These are phyloP conservation scores for Drosophila kepulauana DNA, from an alignment of 1,140 invertebrate genomes.

Conservation along the genomic window DNA sequence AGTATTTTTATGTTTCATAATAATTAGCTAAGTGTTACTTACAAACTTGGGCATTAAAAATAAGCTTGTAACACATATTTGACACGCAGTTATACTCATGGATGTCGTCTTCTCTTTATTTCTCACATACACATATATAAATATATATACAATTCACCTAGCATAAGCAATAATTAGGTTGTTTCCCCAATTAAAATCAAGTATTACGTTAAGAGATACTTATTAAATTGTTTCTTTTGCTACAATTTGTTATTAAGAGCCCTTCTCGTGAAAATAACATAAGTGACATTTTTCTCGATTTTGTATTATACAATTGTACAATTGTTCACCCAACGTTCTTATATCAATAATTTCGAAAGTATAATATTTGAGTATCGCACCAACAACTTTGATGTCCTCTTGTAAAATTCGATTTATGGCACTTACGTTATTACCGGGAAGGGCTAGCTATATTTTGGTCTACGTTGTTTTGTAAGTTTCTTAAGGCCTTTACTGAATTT, in stretches of 20 bases:
- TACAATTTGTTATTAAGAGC: neutral
- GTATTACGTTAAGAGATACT: neutral
- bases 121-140: slow-evolving; percentile 21
- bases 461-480: slow-evolving; percentile 48
- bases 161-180: slow-evolving; percentile 73
- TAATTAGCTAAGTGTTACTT: slow-evolving; percentile 70
- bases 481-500: slow-evolving; percentile 77
- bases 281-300: too few species aligned
- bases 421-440: too few species aligned
- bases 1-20: slow-evolving; percentile 62
- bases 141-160: slow-evolving; percentile 46
- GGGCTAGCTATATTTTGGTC: slow-evolving; percentile 8
- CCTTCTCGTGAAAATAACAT: too few species aligned
- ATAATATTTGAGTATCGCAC: too few species aligned
- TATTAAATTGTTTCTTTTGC: neutral
- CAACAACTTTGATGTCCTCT: too few species aligned
- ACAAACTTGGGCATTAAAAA: slow-evolving; percentile 74
- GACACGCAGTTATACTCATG: slow-evolving; percentile 7
- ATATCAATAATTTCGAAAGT: too few species aligned
- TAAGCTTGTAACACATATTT: slow-evolving; percentile 49
- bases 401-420: too few species aligned
- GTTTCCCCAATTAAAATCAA: slow-evolving; percentile 11
- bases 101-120: neutral
- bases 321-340: too few species aligned
- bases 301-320: too few species aligned